A percentile compares a stretch with the other conserved stretches of the same genome.
These are phyloP conservation scores for Scolopax mira DNA, from an alignment of 2,113 vertebrate genomes.

Conservation along the genomic window DNA sequence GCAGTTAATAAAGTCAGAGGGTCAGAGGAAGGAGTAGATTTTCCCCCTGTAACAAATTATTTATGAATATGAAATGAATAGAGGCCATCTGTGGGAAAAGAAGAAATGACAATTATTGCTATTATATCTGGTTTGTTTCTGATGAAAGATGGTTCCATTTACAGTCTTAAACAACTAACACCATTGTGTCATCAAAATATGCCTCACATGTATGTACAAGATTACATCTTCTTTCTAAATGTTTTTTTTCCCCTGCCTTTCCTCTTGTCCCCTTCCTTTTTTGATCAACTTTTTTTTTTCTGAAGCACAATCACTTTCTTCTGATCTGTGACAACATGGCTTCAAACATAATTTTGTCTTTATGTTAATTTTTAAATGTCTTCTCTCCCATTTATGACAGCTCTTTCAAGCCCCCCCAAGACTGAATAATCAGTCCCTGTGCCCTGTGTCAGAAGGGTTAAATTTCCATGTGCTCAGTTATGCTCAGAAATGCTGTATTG, in stretches of 20 bases:
- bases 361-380: background rate
- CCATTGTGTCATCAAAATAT: background rate
- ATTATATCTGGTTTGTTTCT: background rate
- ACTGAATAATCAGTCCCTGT: background rate
- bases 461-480: background rate
- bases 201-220: accelerated
- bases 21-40: background rate
- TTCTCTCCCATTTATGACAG: background rate
- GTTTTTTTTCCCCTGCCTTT: background rate
- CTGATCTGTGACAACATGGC: background rate
- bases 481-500: background rate
- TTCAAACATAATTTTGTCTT: background rate
- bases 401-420: background rate
- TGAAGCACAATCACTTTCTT: background rate
- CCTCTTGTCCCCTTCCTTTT: background rate
- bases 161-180: background rate
- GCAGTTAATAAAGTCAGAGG: background rate
- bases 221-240: background rate
- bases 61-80: background rate
- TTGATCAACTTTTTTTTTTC: background rate
- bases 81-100: background rate
- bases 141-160: background rate
- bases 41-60: background rate
- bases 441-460: background rate
- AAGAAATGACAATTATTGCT: background rate